A percentile compares a stretch with the other conserved stretches of the same genome.
These are phyloP conservation scores for Caenorhabditis imperialis DNA, from an alignment of 2,888 invertebrate species.

Conservation along the genomic window DNA sequence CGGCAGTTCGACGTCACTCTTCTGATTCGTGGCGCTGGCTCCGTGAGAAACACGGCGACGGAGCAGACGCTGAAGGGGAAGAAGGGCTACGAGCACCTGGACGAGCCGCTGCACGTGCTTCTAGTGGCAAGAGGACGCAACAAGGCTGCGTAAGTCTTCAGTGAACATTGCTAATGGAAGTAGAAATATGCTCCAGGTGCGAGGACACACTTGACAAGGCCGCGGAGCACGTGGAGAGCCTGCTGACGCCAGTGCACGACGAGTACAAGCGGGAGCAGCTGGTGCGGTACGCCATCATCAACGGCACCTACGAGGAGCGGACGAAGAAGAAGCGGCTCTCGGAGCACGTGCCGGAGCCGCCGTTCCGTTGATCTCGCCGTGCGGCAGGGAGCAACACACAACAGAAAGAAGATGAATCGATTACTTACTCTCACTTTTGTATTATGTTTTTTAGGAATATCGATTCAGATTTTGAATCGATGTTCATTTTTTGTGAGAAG, in stretches of 20 bases:
- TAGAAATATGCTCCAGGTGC: conserved; percentile 56
- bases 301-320: conserved; percentile 85
- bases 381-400: too few species aligned
- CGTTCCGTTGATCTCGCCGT: too few species aligned
- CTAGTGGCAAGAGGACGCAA: conserved; percentile 61
- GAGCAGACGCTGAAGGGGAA: conserved; percentile 60
- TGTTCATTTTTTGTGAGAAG: too few species aligned
- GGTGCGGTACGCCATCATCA: conserved; percentile 98
- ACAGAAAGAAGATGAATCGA: too few species aligned
- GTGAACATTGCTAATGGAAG: neutral
- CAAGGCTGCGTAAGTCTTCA: conserved; percentile 82
- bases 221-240: conserved; percentile 95
- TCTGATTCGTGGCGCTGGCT: conserved; percentile 65
- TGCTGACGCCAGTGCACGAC: conserved; percentile 97
- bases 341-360: too few species aligned
- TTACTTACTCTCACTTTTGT: too few species aligned
- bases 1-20: conserved; percentile 63
- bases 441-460: too few species aligned
- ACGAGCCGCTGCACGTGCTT: conserved; percentile 72
- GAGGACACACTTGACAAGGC: conserved; percentile 93
- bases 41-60: conserved; percentile 54
- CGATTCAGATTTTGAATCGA: too few species aligned
- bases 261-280: conserved; percentile 98
- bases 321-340: conserved; percentile 3
- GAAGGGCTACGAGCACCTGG: conserved; percentile 70